A percentile compares a stretch with the other conserved stretches of the same genome.
Conservation (phyloP, 2,113 vertebrate genomes). For the pig (Sus scrofa) region T2T-Sscrofa CM000830.6:80642501-80643000, state of each 20-base stretch:
- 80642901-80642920: not conserved
- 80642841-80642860: not conserved
- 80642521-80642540: not conserved
- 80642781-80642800: conserved; percentile 4
- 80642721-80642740: not conserved
- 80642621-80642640: conserved; percentile 33
- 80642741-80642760: conserved; percentile 6
- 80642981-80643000: not conserved
- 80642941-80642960: not conserved
- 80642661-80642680: not conserved
- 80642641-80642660: conserved; percentile 42
- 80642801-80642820: not conserved
- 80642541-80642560: not conserved
- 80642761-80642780: not conserved
- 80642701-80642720: conserved; percentile 33
- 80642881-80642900: not conserved
- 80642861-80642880: not conserved
- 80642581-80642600: not conserved
- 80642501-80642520: too few species aligned
- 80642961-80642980: not conserved
- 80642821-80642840: not conserved
- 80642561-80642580: not conserved
- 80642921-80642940: not conserved
- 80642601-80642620: conserved; percentile 28
- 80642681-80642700: conserved; percentile 63